These are phyloP conservation scores for Drosophila putrida DNA, from an alignment of 2,888 invertebrate species.

Conservation along the genomic window DNA sequence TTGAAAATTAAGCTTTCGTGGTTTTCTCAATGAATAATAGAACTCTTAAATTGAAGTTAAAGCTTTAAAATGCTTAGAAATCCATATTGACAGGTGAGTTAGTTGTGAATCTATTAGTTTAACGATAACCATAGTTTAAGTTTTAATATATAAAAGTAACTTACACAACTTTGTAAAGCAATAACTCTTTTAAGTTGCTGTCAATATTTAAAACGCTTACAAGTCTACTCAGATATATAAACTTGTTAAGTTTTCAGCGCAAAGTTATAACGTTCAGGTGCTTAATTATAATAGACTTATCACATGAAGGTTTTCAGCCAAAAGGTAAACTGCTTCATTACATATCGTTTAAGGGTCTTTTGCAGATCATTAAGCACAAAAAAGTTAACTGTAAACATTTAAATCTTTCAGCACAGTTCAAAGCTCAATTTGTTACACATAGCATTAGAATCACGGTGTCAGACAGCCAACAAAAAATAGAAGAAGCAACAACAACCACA, in stretches of 20 bases:
- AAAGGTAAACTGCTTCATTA: constrained; percentile 17
- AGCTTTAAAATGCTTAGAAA: neutral
- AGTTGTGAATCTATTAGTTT: too few relatives aligned
- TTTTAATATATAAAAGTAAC: too few relatives aligned
- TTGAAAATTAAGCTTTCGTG: neutral
- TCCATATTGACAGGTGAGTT: too few relatives aligned
- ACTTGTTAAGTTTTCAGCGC: neutral
- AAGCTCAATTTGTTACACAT: constrained; percentile 25
- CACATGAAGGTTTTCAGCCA: neutral
- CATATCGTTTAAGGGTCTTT: constrained; percentile 22
- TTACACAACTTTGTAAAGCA: neutral
- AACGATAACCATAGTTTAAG: too few relatives aligned
- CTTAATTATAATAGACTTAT: constrained; percentile 6
- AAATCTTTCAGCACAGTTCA: constrained; percentile 9
- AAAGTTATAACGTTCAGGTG: neutral
- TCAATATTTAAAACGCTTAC: neutral
- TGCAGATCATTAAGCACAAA: constrained; percentile 29
- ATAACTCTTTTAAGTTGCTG: too few relatives aligned
- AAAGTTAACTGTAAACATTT: constrained; percentile 9
- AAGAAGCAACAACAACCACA: neutral
- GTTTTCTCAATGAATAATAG: neutral
- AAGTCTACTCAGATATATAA: neutral
- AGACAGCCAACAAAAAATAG: constrained; percentile 1
- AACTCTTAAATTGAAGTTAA: neutral
- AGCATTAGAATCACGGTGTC: constrained; percentile 30